Conservation (phyloP, 2,797 vertebrate species). For the Alfaro cultratus region DNA sequence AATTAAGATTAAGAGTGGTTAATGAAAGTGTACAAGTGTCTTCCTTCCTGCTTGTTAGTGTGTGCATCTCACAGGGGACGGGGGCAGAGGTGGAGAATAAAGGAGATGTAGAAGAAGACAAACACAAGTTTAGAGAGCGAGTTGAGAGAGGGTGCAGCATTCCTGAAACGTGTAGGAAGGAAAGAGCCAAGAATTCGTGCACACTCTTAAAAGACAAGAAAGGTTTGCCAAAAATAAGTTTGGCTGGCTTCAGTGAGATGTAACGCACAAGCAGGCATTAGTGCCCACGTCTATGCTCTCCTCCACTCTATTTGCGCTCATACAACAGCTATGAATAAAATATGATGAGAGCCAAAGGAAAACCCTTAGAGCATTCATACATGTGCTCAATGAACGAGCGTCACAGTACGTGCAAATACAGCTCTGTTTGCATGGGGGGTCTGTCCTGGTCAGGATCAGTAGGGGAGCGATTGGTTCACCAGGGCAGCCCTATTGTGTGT, state of each 20-base stretch:
- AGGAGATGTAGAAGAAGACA: slow-evolving; percentile 24
- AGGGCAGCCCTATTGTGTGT: slow-evolving; percentile 13
- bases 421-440: slow-evolving; percentile 18
- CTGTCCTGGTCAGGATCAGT: slow-evolving; percentile 48
- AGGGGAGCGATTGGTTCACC: slow-evolving; percentile 62
- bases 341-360: slow-evolving; percentile 65
- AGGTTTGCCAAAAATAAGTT: slow-evolving; percentile 69
- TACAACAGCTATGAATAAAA: slow-evolving; percentile 74
- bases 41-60: slow-evolving; percentile 36
- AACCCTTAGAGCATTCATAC: slow-evolving; percentile 57
- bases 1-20: slow-evolving; percentile 77
- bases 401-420: slow-evolving; percentile 20
- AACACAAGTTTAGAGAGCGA: slow-evolving; percentile 22
- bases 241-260: slow-evolving; percentile 55
- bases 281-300: slow-evolving; percentile 58
- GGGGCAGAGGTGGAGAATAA: slow-evolving; percentile 21
- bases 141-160: slow-evolving; percentile 30
- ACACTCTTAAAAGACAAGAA: slow-evolving; percentile 48
- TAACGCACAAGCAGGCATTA: slow-evolving; percentile 65
- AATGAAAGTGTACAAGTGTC: slow-evolving; percentile 73
- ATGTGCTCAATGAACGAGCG: slow-evolving; percentile 23
- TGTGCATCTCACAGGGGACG: slow-evolving; percentile 24
- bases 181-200: slow-evolving; percentile 47
- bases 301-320: slow-evolving; percentile 71
- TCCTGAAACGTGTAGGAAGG: slow-evolving; percentile 54